Conservation (phyloP, 2,113 vertebrate species). For the Eubucco bourcierii region DNA sequence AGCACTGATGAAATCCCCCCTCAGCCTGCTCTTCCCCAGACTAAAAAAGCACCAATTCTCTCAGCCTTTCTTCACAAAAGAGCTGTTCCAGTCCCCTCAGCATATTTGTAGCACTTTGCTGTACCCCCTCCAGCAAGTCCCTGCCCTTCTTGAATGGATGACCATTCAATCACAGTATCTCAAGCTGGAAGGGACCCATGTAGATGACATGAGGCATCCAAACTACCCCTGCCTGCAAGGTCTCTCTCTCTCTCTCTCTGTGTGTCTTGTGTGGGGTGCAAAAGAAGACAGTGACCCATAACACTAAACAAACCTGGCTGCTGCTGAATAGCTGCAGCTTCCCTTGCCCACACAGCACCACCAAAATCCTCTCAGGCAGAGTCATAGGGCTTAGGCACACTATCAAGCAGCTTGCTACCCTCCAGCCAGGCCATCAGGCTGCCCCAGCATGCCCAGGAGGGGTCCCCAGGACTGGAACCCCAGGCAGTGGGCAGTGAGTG, state of each 20-base stretch:
- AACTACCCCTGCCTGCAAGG: neutral
- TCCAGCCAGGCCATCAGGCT: neutral
- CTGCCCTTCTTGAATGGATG: no score
- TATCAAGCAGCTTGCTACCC: fast-evolving
- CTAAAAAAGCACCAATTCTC: no score
- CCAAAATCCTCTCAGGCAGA: neutral
- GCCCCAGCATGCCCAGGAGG: neutral
- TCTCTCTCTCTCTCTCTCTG: neutral
- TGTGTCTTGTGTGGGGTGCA: neutral
- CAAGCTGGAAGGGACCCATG: no score
- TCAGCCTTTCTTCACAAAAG: no score
- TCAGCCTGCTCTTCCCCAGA: no score
- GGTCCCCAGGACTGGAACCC: neutral
- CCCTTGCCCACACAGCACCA: neutral
- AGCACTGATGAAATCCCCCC: no score
- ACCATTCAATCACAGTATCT: no score
- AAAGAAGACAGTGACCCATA: neutral
- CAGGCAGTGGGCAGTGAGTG: fast-evolving
- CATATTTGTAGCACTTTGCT: no score
- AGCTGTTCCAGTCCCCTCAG: no score
- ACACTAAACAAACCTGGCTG: neutral
- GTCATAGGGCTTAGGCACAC: neutral
- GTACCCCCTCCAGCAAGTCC: no score
- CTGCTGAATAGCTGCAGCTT: neutral
- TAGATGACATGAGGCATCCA: neutral